Evolutionary conservation across 2,113 vertebrate species (phyloP).

Genomic region (Corydoras maculifer): DNA sequence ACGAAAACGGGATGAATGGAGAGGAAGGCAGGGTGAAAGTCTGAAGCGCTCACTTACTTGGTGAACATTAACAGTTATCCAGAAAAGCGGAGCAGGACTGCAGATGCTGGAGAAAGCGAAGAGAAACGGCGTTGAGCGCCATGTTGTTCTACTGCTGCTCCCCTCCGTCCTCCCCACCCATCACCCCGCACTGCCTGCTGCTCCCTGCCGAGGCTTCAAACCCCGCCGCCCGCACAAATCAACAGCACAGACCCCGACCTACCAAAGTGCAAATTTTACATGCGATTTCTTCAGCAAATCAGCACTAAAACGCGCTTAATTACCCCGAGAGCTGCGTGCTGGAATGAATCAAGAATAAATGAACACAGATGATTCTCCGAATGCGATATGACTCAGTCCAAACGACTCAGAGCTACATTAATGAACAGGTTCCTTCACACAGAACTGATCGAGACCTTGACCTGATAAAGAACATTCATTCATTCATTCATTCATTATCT

Average conservation of each 20-base stretch:
- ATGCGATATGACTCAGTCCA: slow-evolving; percentile 7
- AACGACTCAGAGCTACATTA: slow-evolving; percentile 14
- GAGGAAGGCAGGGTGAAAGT: slow-evolving; percentile 1
- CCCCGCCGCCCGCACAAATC: background rate
- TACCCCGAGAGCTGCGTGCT: background rate
- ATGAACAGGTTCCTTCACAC: background rate
- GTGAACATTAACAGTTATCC: slow-evolving; percentile 64
- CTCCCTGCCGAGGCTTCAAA: slow-evolving; percentile 75
- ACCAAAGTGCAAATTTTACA: background rate
- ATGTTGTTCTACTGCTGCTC: slow-evolving; percentile 75
- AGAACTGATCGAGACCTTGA: background rate
- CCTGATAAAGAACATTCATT: no score
- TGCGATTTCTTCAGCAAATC: background rate
- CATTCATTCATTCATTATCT: no score
- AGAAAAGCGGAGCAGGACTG: slow-evolving; percentile 66
- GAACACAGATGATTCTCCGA: slow-evolving; percentile 14
- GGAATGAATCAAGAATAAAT: slow-evolving; percentile 9
- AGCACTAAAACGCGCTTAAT: background rate
- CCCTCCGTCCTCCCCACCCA: slow-evolving; percentile 52
- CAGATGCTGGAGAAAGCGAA: slow-evolving; percentile 69
- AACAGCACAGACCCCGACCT: background rate
- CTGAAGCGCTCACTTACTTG: slow-evolving; percentile 56
- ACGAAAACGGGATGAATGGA: slow-evolving; percentile 22
- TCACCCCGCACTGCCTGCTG: slow-evolving; percentile 50
- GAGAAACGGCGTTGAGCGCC: slow-evolving; percentile 85